Base-by-base conservation (phyloP, 2,113 vertebrate genomes). In the Trogon melanurus region DNA sequence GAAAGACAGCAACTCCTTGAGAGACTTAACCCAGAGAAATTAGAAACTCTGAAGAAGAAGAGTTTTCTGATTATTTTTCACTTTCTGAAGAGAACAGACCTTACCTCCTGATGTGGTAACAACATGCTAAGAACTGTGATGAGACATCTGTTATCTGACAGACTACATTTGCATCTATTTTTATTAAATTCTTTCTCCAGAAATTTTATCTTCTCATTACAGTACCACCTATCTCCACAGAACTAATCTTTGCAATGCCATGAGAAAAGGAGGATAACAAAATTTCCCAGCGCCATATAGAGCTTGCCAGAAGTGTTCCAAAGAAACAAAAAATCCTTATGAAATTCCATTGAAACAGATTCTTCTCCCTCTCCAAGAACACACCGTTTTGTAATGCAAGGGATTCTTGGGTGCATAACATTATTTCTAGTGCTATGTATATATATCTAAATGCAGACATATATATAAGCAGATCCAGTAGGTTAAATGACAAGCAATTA, bases 1-100 rank as follows among this genome's bases (percentile, higher is more conserved):
- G 74, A 96, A 96, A 96, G 91, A 92, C 94, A 96, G 87, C 74
- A 89, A 38, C 72, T 91, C 91, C 91, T 89, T 80, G 44, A 96
- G 94, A 93, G 79, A 70, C 58, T 89, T 81, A 93, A 57, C 48
- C 30, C 47, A 50, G 92, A 92, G 80, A 89, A 97, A 97, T 93
- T 11, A 71, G 88, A 91, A 93, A 88, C 56, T 91, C 95, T 92
- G 83, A 94, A 82, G 72, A 80, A 95, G 89, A 95, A 91, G 13
- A 67, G 3, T 5, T 10, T 82, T 88, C 65, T 83, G 21, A 92
- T 72, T 44, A 71, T n/a, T 38, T 71, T 71, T 78, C 36, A 10
- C 3, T 78, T 61, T n/a, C 93, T 82, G 91, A 95, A 90, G 83
- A 78, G 76, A 89, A 45, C 80, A 85, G 41, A 90, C 34, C 70